Evolutionary conservation across 2,888 invertebrate species (phyloP).

Genomic region (Leptinotarsa tumamoca): DNA sequence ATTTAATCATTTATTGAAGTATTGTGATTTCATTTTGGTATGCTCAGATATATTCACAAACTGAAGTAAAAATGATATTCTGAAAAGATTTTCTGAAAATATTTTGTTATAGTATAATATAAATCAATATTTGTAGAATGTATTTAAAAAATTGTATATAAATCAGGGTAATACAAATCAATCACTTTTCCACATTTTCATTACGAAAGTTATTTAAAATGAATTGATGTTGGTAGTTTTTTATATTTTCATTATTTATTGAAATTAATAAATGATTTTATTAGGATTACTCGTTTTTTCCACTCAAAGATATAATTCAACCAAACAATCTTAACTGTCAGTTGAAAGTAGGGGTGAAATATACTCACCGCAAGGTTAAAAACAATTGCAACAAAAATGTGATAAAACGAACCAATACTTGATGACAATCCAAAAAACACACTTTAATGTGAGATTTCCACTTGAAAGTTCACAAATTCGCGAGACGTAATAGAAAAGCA

Average conservation of each 20-base stretch:
- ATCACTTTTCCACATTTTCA: conserved; percentile 4
- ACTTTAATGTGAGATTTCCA: too few relatives aligned
- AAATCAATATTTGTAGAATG: not conserved
- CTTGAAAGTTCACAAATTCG: too few relatives aligned
- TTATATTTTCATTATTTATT: conserved; percentile 14
- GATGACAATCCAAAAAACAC: too few relatives aligned
- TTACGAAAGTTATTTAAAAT: not conserved
- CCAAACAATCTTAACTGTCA: too few relatives aligned
- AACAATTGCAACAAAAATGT: too few relatives aligned
- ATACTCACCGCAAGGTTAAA: too few relatives aligned
- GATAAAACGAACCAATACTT: too few relatives aligned
- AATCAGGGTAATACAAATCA: conserved; percentile 16
- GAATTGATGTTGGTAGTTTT: not conserved
- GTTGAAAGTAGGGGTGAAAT: too few relatives aligned
- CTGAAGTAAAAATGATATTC: not conserved
- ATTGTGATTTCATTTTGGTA: not conserved
- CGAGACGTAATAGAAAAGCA: too few relatives aligned
- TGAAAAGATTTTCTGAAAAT: not conserved
- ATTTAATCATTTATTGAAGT: not conserved
- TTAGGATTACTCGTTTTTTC: not conserved
- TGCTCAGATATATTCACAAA: not conserved
- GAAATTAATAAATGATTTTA: conserved; percentile 7
- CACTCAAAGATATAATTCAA: not conserved
- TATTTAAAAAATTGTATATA: conserved; percentile 6
- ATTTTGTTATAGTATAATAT: conserved; percentile 3